Conservation (phyloP, 1,140 invertebrate species). For the Trypoxylus dichotomus region DNA sequence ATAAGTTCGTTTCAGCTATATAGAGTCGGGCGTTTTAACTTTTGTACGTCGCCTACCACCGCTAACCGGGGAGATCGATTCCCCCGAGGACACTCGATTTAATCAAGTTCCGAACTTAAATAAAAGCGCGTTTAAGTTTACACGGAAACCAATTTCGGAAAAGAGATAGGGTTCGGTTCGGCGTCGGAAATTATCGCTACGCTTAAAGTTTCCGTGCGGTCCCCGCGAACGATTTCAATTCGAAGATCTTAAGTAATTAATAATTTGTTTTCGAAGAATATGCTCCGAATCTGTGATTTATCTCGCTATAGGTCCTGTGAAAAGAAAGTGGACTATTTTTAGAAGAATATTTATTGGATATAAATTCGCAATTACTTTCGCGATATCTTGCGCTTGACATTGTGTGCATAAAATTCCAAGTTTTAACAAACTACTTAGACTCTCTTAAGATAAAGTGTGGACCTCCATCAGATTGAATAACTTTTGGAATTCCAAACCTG, state of each 20-base stretch:
- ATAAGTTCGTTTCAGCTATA: background rate
- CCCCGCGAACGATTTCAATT: background rate
- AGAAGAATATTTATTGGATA: too few relatives aligned
- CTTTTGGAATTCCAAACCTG: too few relatives aligned
- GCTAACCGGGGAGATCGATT: background rate
- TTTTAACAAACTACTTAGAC: too few relatives aligned
- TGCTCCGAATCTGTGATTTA: background rate
- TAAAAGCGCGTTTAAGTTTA: background rate
- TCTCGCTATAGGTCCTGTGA: too few relatives aligned
- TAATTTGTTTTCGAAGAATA: background rate
- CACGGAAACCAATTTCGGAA: background rate
- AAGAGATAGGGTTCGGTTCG: background rate
- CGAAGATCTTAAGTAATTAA: background rate
- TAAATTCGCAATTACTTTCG: too few relatives aligned
- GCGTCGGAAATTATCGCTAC: background rate
- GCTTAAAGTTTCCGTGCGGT: background rate
- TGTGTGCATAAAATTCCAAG: too few relatives aligned
- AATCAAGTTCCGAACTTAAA: background rate
- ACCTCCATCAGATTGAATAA: too few relatives aligned
- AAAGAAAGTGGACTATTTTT: too few relatives aligned
- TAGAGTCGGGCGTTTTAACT: background rate
- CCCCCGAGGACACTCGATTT: background rate
- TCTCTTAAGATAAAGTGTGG: too few relatives aligned
- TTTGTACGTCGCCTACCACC: background rate
- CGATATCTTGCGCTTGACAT: too few relatives aligned